A percentile compares a stretch with the other conserved stretches of the same genome.
Conservation (phyloP, 2,797 vertebrate genomes). For the Rhodeus uyekii region DNA sequence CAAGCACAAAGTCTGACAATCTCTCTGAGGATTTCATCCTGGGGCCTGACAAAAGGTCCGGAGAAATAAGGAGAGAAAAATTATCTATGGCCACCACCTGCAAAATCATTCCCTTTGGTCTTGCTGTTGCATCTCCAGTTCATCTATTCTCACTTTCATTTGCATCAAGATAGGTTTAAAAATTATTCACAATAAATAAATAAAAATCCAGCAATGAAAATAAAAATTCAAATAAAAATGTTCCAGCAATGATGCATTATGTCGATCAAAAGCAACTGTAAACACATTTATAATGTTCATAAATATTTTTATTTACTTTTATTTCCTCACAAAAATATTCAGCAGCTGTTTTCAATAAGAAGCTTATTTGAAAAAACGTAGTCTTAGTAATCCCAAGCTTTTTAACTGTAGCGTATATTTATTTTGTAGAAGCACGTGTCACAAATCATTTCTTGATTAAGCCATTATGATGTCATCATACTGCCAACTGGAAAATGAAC, state of each 20-base stretch:
- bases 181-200: too few relatives aligned
- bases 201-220: too few relatives aligned
- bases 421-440: background rate
- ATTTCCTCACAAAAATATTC: background rate
- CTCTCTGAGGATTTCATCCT: too few relatives aligned
- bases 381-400: background rate
- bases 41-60: too few relatives aligned
- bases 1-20: too few relatives aligned
- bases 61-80: too few relatives aligned
- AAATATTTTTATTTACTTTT: background rate
- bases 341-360: background rate
- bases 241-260: background rate
- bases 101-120: too few relatives aligned
- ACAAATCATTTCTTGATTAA: background rate
- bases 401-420: background rate
- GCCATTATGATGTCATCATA: background rate
- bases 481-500: background rate
- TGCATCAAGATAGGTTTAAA: too few relatives aligned
- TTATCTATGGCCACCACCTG: too few relatives aligned
- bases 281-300: background rate
- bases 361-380: background rate
- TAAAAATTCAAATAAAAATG: too few relatives aligned
- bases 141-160: too few relatives aligned
- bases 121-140: too few relatives aligned
- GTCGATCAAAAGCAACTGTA: background rate